These are phyloP conservation scores for Diadophis punctatus DNA, from an alignment of 2,113 vertebrate genomes.

Conservation along the genomic window DNA sequence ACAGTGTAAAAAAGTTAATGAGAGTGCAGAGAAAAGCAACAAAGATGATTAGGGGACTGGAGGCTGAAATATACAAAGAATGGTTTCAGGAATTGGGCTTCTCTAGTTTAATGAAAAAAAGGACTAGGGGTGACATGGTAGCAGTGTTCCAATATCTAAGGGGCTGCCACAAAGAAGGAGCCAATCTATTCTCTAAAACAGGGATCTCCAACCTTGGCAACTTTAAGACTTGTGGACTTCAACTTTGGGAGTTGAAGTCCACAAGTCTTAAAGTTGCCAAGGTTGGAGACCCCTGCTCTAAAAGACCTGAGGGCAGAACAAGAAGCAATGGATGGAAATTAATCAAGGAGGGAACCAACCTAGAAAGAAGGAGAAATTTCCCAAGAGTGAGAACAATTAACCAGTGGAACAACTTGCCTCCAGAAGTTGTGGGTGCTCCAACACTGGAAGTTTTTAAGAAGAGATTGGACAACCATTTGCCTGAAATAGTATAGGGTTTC, in stretches of 20 bases:
- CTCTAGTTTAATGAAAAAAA: neutral
- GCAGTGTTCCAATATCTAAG: neutral
- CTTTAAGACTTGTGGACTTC: too few species aligned
- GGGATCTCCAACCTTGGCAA: too few species aligned
- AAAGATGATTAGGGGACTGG: neutral
- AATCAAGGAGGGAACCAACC: neutral
- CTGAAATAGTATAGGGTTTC: neutral
- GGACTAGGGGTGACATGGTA: neutral
- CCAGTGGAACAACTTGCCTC: neutral
- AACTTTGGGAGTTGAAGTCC: too few species aligned
- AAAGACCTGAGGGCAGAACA: neutral
- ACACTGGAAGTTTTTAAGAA: neutral
- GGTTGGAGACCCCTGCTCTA: too few species aligned
- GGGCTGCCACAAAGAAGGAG: neutral
- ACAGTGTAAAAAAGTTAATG: neutral
- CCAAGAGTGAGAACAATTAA: neutral
- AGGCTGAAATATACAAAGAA: neutral
- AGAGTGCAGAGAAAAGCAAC: neutral
- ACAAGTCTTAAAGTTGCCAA: too few species aligned
- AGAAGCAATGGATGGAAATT: neutral
- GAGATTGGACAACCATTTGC: neutral
- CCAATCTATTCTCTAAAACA: neutral
- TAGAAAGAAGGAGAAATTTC: neutral
- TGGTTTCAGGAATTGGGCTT: neutral
- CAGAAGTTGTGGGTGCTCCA: neutral